These are phyloP conservation scores for Cherax quadricarinatus DNA, from an alignment of 1,140 invertebrate genomes.

Conservation along the genomic window DNA sequence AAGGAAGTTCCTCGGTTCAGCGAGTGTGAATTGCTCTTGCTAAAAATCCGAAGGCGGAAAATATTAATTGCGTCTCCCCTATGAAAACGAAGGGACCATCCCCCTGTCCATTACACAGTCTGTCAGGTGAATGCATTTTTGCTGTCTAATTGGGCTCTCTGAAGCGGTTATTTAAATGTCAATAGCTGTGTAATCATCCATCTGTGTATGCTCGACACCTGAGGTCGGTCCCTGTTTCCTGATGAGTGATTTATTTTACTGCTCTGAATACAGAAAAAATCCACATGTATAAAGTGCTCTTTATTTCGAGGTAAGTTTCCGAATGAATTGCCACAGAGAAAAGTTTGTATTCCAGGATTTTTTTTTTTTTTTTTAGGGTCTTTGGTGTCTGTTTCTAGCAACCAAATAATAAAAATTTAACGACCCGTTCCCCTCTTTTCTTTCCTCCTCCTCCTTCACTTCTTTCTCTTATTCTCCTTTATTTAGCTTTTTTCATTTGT, in stretches of 20 bases:
- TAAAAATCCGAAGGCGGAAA: background rate
- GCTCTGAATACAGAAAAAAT: background rate
- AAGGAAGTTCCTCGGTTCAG: background rate
- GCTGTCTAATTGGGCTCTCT: background rate
- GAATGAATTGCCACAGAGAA: background rate
- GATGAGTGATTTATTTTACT: background rate
- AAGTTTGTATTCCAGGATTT: too few species aligned
- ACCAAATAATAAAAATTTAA: too few species aligned
- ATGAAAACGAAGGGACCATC: background rate
- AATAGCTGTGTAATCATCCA: background rate
- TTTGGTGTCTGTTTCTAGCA: background rate
- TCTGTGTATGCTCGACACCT: background rate
- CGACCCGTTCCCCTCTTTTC: background rate
- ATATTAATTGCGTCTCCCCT: background rate
- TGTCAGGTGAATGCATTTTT: background rate
- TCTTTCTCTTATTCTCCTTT: too few species aligned
- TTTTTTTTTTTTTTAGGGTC: too few species aligned
- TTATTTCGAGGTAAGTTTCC: background rate
- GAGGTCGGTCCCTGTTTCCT: background rate
- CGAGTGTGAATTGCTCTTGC: background rate
- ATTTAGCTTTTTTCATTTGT: too few species aligned
- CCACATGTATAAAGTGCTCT: too few species aligned
- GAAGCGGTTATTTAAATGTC: background rate
- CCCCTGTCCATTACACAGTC: background rate
- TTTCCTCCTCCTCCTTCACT: background rate